Evolutionary conservation across 2,888 invertebrate genomes (phyloP), one percentile per base, ranked within the genome.

Genomic region (Protodeltote pygarga): DNA sequence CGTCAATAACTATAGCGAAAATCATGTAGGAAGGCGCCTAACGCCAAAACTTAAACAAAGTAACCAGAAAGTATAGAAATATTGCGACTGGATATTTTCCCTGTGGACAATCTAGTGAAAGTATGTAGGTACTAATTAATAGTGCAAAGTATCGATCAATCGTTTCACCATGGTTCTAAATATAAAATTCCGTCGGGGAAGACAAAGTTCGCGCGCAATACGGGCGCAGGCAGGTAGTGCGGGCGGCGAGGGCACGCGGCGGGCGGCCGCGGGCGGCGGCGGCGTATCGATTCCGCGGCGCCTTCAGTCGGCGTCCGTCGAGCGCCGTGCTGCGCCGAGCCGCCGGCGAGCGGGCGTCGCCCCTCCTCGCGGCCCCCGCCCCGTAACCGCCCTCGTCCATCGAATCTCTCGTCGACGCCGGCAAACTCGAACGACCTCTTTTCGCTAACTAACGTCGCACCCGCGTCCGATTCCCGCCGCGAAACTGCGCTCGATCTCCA

Each of bases 131-230:
- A 75, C 77, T 87, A 89, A 89, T 88, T 86, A 85, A 85, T 87
- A 88, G 89, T 89, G 90, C 87, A 88, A 89, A 89, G 86, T 89
- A 91, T 90, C 84, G 91, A 91, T 91, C 87, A 91, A 88, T 90
- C 84, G 87, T 87, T 90, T 88, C 86, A 88, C 87, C 89, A 88
- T 89, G 89, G 84, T 85, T 89, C 91, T 91, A 90, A 92, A 91
- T 91, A 91, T 92, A 91, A 92, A 92, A 90, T 90, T 87, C 85
- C 83, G 85, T 85, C 78, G 85, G 87, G 87, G 83, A 90, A 90
- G 89, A 89, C 90, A 87, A 91, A 91, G 89, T 92, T 92, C 87
- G 90, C 91, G 91, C 91, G 91, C 91, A 90, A 88, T 87, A 88
- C 86, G 89, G 87, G 86, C 86, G 85, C 81, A 74, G 75, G 86